These are phyloP conservation scores for Tetanocera ferruginea DNA, from an alignment of 2,888 invertebrate species.

Conservation along the genomic window DNA sequence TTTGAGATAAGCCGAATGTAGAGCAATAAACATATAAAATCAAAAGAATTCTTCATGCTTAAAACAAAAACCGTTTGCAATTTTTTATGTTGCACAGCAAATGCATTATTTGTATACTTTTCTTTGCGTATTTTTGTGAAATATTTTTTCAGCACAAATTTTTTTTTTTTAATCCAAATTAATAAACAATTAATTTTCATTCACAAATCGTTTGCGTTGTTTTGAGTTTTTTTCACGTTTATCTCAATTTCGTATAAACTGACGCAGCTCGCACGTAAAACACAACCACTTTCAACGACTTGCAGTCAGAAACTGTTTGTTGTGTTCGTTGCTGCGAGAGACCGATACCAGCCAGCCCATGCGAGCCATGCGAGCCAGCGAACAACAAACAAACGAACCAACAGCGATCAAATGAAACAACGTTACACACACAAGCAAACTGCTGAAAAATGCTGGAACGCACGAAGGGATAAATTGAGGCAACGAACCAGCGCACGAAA, in stretches of 20 bases:
- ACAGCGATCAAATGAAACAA: not conserved
- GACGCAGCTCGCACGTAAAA: conserved; percentile 35
- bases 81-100: not conserved
- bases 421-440: too few relatives aligned
- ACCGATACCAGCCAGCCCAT: conserved; percentile 7
- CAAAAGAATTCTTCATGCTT: not conserved
- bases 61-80: not conserved
- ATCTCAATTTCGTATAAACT: conserved; percentile 39
- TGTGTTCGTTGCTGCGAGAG: conserved; percentile 48
- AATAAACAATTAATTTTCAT: not conserved
- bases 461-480: not conserved
- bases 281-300: conserved; percentile 54
- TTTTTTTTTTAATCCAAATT: not conserved
- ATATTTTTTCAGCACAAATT: not conserved
- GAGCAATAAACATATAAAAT: conserved; percentile 16
- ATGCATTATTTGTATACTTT: not conserved
- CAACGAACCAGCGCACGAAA: conserved; percentile 9
- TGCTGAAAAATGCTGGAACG: not conserved
- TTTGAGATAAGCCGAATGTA: conserved; percentile 27
- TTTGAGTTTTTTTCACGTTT: conserved; percentile 47
- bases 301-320: conserved; percentile 57
- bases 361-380: not conserved
- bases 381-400: not conserved
- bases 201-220: not conserved
- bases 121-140: not conserved